phyloP scores from a whole-genome alignment of 2,888 invertebrate genomes.

The Platerodrilus igneus region DNA sequence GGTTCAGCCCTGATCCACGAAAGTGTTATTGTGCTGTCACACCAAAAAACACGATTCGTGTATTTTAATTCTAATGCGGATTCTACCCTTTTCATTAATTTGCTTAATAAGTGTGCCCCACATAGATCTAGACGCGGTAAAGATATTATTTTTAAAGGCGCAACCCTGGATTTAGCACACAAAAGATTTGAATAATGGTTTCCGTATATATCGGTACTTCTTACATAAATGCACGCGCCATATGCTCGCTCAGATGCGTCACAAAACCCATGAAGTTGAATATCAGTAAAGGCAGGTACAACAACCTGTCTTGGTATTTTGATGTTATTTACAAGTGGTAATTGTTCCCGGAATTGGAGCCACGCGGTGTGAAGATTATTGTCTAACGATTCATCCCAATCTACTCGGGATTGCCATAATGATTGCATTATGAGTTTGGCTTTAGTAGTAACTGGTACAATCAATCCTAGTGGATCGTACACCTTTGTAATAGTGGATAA shows the following conservation, averaged over 20 bases:
- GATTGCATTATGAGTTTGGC: conserved; percentile 32
- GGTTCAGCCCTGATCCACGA: conserved; percentile 23
- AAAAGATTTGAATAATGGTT: conserved; percentile 6
- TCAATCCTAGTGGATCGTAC: conserved; percentile 28
- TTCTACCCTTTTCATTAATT: conserved; percentile 20
- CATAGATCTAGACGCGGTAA: conserved; percentile 33
- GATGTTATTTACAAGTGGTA: conserved; percentile 15
- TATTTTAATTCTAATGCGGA: conserved; percentile 12
- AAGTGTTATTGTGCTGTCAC: conserved; percentile 26
- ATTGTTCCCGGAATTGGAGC: conserved; percentile 5
- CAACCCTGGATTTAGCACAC: conserved; percentile 18
- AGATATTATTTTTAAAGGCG: conserved; percentile 21
- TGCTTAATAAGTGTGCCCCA: conserved; percentile 30
- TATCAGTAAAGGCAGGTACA: conserved; percentile 1
- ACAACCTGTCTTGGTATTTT: conserved; percentile 16
- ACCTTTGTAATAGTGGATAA: conserved; percentile 23
- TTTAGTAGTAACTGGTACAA: conserved; percentile 28
- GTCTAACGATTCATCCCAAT: conserved; percentile 32
- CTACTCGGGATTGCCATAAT: conserved; percentile 27
- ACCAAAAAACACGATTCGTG: no score
- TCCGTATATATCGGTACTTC: conserved; percentile 1
- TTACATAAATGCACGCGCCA: conserved; percentile 14
- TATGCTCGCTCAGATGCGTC: conserved; percentile 22
- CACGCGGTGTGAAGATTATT: conserved; percentile 11
- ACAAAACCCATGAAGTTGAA: conserved; percentile 26